These are phyloP conservation scores for Oreochromis aureus DNA, from an alignment of 2,113 vertebrate species.

Conservation along the genomic window DNA sequence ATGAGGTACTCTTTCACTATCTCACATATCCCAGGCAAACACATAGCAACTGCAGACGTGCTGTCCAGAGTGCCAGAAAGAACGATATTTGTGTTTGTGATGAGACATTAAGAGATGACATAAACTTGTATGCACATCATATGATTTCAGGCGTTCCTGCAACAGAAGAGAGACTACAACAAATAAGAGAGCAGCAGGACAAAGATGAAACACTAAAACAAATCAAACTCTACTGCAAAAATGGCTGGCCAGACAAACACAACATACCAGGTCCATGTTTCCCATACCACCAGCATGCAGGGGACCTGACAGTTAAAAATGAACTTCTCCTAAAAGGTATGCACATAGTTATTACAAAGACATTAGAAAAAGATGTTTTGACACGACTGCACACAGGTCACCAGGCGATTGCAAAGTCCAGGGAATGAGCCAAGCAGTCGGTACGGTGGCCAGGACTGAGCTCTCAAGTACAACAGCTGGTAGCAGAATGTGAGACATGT, in stretches of 20 bases:
- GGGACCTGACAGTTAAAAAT: neutral
- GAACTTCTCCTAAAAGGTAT: neutral
- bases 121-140: neutral
- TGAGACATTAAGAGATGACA: no score
- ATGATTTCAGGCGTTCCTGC: neutral
- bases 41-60: no score
- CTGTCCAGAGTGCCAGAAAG: no score
- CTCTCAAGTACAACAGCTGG: neutral
- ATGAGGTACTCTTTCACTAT: neutral
- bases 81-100: no score
- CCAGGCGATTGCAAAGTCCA: no score
- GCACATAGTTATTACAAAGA: fast-evolving
- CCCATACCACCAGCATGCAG: neutral
- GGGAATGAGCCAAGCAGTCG: no score
- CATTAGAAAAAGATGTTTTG: no score
- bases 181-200: neutral
- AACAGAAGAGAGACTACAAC: neutral
- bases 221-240: no score
- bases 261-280: neutral
- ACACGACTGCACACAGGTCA: no score
- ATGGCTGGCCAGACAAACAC: neutral
- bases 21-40: fast-evolving
- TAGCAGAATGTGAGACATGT: neutral
- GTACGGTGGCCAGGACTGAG: neutral
- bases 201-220: no score